Base-by-base conservation (phyloP, 2,113 vertebrate species). In the Calyptommatus sinebrachiatus region DNA sequence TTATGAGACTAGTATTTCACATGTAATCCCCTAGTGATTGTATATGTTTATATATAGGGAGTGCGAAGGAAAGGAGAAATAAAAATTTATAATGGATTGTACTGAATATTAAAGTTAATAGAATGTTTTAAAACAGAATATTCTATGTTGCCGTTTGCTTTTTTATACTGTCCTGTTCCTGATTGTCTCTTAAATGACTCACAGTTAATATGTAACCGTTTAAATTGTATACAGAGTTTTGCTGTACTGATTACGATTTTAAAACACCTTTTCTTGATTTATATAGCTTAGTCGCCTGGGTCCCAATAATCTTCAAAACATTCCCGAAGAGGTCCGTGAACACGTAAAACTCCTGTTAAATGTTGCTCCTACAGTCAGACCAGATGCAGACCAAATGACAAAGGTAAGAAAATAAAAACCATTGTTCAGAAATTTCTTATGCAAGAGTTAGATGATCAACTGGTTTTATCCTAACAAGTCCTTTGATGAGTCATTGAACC, bases 341-440 rank as follows among this genome's bases (percentile, higher is more conserved):
- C 98, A 99, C 0, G 95, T 97, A 35, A 99, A 99, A 91, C 96
- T 99, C 46, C 94, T 99, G 80, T 91, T 99, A 73, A 99, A 98
- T 22, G 96, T 99, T 73, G 96, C 97, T 57, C 95, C 97, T 8
- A 94, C 95, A 22, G 98, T 99, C 73, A 96, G 98, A 77, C 98
- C 98, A 26, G 98, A 99, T 0, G 97, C 98, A 28, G 98, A 99
- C 92, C 98, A 99, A 90, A 98, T 99, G 94, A 99, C 97, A 79
- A 99, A 99, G 96, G 98, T 98, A 84, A 94, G 90, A 89, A 76
- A 41, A 4, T 66, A 57, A 60, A 78, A 77, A 67, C 78, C 8
- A 31, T 26, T 26, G 14, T 31, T 75, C 35, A 63, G 18, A 7
- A 8, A 20, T 31, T 46, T 60, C 62, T 29, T 9, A 61, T 61